Evolutionary conservation across 1,140 invertebrate species (phyloP).

Genomic region (Sinella curviseta): DNA sequence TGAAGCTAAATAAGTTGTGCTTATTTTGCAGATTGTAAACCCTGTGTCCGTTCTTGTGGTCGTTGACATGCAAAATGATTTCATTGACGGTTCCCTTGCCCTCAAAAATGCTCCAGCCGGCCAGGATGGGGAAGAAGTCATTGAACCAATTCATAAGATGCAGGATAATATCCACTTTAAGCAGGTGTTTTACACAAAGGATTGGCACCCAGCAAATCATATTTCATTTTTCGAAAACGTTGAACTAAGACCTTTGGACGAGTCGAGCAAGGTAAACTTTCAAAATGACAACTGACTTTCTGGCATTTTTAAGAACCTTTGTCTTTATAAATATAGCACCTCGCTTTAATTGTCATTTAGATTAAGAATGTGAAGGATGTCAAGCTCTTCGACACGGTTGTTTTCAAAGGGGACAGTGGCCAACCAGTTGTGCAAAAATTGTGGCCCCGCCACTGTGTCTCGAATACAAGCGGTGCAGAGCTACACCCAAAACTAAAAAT

Average conservation of each 20-base stretch:
- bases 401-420: conserved; percentile 73
- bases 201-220: conserved; percentile 96
- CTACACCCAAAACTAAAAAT: conserved; percentile 85
- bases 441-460: conserved; percentile 94
- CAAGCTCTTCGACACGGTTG: conserved; percentile 83
- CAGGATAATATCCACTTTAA: conserved; percentile 82
- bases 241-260: conserved; percentile 65
- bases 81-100: conserved; percentile 83
- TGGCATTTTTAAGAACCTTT: too few species aligned
- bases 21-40: conserved; percentile 68
- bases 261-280: conserved; percentile 40
- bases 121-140: conserved; percentile 46
- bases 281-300: too few species aligned
- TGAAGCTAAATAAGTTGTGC: neutral
- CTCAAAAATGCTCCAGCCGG: neutral
- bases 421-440: conserved; percentile 75
- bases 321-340: too few species aligned
- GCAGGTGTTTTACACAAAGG: conserved; percentile 88
- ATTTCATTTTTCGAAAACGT: conserved; percentile 96
- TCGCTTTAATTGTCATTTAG: neutral
- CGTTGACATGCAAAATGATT: conserved; percentile 97
- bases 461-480: conserved; percentile 90
- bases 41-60: conserved; percentile 86
- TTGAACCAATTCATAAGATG: conserved; percentile 86
- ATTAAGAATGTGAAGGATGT: conserved; percentile 66